These are phyloP conservation scores for Polydrusus tereticollis DNA, from an alignment of 2,888 invertebrate genomes.

Conservation along the genomic window DNA sequence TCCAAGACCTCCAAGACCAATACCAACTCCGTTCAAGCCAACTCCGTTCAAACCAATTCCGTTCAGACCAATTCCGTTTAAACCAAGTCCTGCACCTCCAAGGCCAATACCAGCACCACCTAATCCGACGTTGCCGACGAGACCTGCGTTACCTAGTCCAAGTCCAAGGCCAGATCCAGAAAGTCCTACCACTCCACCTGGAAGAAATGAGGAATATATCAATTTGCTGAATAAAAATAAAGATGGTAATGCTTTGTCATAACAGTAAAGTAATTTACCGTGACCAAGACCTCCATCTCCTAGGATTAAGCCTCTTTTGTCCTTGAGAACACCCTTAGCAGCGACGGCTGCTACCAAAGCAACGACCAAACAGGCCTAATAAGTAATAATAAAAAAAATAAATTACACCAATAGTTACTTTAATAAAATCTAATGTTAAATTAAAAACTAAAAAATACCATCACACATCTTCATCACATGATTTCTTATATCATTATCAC, in stretches of 20 bases:
- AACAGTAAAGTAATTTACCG: slow-evolving; percentile 14
- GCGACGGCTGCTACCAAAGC: slow-evolving; percentile 52
- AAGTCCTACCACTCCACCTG: slow-evolving; percentile 14
- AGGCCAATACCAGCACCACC: slow-evolving; percentile 35
- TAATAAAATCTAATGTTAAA: too few species aligned
- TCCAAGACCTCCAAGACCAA: slow-evolving; percentile 41
- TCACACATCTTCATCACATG: too few species aligned
- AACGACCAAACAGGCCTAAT: slow-evolving; percentile 57
- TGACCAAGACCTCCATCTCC: slow-evolving; percentile 50
- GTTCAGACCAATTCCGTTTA: slow-evolving; percentile 1
- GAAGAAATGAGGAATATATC: not conserved
- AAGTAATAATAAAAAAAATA: slow-evolving; percentile 43
- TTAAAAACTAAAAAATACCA: too few species aligned
- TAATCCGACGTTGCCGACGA: slow-evolving; percentile 8
- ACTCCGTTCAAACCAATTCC: not conserved
- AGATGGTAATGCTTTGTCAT: not conserved
- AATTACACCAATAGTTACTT: too few species aligned
- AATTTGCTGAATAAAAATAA: not conserved
- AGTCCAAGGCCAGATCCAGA: slow-evolving; percentile 6
- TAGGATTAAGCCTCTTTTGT: slow-evolving; percentile 58
- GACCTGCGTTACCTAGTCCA: slow-evolving; percentile 13
- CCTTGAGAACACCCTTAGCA: slow-evolving; percentile 47
- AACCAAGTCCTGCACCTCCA: slow-evolving; percentile 17
- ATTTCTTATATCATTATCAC: too few species aligned
- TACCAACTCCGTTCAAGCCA: slow-evolving; percentile 29